phyloP scores from a whole-genome alignment of 2,113 vertebrate species.

The Pagrus major region DNA sequence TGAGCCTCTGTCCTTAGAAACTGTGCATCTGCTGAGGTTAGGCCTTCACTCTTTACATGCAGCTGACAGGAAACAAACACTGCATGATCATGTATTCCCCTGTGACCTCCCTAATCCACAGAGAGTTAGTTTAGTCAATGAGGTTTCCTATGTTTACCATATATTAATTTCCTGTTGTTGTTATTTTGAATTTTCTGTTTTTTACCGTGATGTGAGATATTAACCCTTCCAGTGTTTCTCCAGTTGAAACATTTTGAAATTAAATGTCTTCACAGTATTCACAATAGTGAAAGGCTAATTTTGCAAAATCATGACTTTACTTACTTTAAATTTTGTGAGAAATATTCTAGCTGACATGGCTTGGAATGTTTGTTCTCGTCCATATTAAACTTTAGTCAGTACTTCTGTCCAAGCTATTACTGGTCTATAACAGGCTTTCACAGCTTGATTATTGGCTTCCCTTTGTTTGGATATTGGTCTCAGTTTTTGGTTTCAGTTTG shows the following conservation, averaged over 20 bases:
- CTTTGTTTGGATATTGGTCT: not conserved
- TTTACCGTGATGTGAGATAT: not conserved
- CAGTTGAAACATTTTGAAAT: too few relatives aligned
- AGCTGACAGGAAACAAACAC: slow-evolving; percentile 66
- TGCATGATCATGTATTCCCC: slow-evolving; percentile 37
- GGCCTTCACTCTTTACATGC: slow-evolving; percentile 5
- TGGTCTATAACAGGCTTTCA: not conserved
- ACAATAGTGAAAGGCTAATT: not conserved
- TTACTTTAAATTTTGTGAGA: not conserved
- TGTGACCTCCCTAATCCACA: slow-evolving; percentile 21
- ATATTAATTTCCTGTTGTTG: not conserved
- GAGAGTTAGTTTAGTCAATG: not conserved
- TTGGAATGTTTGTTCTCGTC: not conserved
- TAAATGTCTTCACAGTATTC: too few relatives aligned
- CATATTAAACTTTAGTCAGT: not conserved
- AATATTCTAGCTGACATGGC: not conserved
- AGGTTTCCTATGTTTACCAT: slow-evolving; percentile 12
- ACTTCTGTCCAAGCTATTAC: not conserved
- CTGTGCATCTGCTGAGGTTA: slow-evolving; percentile 18
- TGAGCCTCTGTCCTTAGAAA: slow-evolving; percentile 46
- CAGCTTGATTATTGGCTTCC: not conserved
- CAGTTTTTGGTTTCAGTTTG: not conserved
- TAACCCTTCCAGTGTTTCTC: not conserved
- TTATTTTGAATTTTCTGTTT: not conserved
- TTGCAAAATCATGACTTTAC: not conserved